Evolutionary conservation across 2,888 invertebrate genomes (phyloP).

Genomic region (Panzeria rudis): DNA sequence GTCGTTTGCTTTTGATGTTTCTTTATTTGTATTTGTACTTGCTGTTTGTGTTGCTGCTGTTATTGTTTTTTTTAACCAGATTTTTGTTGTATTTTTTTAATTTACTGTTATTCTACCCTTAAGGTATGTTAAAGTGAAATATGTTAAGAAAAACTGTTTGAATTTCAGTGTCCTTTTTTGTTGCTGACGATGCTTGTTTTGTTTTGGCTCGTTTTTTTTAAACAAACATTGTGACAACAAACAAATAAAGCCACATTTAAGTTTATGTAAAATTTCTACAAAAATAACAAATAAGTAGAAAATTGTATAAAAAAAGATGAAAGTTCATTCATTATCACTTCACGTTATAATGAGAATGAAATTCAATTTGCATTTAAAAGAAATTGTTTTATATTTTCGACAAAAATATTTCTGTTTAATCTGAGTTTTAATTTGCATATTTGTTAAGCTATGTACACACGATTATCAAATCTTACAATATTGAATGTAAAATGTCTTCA

Average conservation of each 20-base stretch:
- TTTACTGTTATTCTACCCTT: constrained; percentile 54
- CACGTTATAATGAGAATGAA: neutral
- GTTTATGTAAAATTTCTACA: constrained; percentile 47
- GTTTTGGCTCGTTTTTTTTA: neutral
- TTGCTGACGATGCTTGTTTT: constrained; percentile 5
- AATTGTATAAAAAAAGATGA: constrained; percentile 5
- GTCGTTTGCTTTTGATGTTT: constrained; percentile 60
- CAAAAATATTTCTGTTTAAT: neutral
- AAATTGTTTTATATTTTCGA: neutral
- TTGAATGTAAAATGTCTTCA: too few species aligned
- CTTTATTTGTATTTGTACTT: constrained; percentile 58
- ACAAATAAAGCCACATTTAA: constrained; percentile 56
- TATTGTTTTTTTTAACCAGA: constrained; percentile 27
- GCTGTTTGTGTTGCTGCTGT: constrained; percentile 15
- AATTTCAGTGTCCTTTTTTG: constrained; percentile 20
- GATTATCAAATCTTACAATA: too few species aligned
- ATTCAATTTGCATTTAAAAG: constrained; percentile 1
- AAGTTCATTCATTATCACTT: neutral
- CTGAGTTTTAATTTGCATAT: too few species aligned
- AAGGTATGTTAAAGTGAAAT: constrained; percentile 55
- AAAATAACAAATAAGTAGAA: neutral
- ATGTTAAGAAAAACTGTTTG: constrained; percentile 51
- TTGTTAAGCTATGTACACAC: too few species aligned
- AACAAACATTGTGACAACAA: constrained; percentile 47
- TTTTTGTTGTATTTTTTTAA: constrained; percentile 14